A percentile compares a stretch with the other conserved stretches of the same genome.
These are phyloP conservation scores for Temnothorax unifasciatus DNA, from an alignment of 2,888 invertebrate species.

Conservation along the genomic window DNA sequence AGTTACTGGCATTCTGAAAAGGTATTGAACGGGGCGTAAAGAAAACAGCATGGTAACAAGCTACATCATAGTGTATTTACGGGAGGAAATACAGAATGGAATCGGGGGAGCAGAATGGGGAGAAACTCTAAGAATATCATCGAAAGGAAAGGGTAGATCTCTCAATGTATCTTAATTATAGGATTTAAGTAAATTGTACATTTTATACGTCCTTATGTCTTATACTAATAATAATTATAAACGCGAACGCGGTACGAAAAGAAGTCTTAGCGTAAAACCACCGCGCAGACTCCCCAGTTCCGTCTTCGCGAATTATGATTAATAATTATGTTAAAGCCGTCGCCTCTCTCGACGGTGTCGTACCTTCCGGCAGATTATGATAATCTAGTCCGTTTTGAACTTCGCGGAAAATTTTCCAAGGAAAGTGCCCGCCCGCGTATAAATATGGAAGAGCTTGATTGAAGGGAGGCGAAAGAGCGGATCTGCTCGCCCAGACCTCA, in stretches of 20 bases:
- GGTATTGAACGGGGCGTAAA: slow-evolving; percentile 65
- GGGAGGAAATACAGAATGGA: slow-evolving; percentile 22
- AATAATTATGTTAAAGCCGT: slow-evolving; percentile 76
- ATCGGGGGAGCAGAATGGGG: slow-evolving; percentile 25
- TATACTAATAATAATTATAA: slow-evolving; percentile 33
- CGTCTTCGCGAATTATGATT: slow-evolving; percentile 71
- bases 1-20: slow-evolving; percentile 63
- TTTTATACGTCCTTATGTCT: neutral
- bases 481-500: slow-evolving; percentile 61
- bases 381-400: slow-evolving; percentile 82
- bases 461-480: slow-evolving; percentile 73
- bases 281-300: slow-evolving; percentile 61
- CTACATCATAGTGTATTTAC: slow-evolving; percentile 57
- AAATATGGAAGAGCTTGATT: slow-evolving; percentile 82
- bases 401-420: slow-evolving; percentile 78
- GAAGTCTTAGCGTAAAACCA: slow-evolving; percentile 62
- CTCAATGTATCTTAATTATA: slow-evolving; percentile 12
- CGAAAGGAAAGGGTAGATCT: slow-evolving; percentile 13
- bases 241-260: neutral
- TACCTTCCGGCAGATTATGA: slow-evolving; percentile 79
- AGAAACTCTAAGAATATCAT: slow-evolving; percentile 19
- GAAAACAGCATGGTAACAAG: slow-evolving; percentile 48
- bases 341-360: slow-evolving; percentile 64
- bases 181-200: neutral
- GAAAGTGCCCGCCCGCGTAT: slow-evolving; percentile 73